Conservation (phyloP, 2,797 vertebrate genomes). For the Sebastes vulpes region DNA sequence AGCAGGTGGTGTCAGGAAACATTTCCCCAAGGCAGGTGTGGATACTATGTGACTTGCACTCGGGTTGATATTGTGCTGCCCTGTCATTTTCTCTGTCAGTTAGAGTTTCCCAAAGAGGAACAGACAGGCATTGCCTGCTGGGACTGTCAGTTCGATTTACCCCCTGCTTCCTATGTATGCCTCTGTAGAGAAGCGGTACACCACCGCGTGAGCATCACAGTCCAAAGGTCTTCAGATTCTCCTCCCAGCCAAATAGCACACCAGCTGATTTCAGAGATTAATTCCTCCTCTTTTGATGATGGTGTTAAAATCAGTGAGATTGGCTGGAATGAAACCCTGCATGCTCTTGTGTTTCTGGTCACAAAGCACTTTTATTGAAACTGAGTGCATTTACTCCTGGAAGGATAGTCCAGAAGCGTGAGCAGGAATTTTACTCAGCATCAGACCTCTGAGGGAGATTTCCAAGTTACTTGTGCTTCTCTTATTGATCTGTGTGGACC, state of each 20-base stretch:
- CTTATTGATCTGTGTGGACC: not conserved
- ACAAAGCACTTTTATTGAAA: not conserved
- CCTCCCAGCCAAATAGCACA: not conserved
- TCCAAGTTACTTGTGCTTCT: not conserved
- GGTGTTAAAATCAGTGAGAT: not conserved
- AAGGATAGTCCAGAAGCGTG: not conserved
- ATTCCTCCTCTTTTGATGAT: not conserved
- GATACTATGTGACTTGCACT: slow-evolving; percentile 39
- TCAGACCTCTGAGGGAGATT: not conserved
- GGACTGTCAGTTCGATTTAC: slow-evolving; percentile 43
- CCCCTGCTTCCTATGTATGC: not conserved
- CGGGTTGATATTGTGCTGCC: slow-evolving; percentile 19
- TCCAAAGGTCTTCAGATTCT: slow-evolving; percentile 19
- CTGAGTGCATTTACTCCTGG: not conserved
- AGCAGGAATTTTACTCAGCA: not conserved
- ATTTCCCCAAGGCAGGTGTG: slow-evolving; percentile 38
- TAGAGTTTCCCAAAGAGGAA: slow-evolving; percentile 26
- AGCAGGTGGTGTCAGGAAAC: slow-evolving; percentile 55
- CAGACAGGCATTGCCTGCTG: slow-evolving; percentile 32
- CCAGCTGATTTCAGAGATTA: not conserved
- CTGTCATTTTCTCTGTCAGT: slow-evolving; percentile 40
- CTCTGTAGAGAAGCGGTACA: not conserved
- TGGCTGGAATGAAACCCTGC: not conserved
- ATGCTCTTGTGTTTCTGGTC: not conserved
- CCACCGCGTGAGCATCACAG: not conserved